Conservation (phyloP, 2,113 vertebrate species). For the Ptilorrhoa leucosticta region DNA sequence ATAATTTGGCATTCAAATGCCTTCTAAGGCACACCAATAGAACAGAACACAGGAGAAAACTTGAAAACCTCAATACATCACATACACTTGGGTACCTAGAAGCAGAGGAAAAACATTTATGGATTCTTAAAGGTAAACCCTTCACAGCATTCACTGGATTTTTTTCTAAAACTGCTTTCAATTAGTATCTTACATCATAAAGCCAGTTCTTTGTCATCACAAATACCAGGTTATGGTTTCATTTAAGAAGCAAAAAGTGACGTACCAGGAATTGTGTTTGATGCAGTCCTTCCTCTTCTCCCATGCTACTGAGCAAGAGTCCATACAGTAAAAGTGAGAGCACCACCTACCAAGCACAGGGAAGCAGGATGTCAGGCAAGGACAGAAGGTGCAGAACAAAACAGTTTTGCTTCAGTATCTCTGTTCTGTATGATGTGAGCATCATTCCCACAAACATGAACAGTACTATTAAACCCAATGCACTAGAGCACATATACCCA, state of each 20-base stretch:
- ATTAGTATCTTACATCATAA: not conserved
- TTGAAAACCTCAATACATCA: not conserved
- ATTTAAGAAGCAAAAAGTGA: not conserved
- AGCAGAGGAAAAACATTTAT: not conserved
- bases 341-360: conserved; percentile 48
- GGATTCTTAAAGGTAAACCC: not conserved
- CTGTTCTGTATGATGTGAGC: not conserved
- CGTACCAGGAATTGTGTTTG: conserved; percentile 63
- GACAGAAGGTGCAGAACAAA: not conserved
- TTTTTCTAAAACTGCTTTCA: not conserved
- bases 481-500: not conserved
- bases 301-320: conserved; percentile 70
- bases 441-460: not conserved
- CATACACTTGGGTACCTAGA: not conserved
- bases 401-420: not conserved
- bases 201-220: not conserved
- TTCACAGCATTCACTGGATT: not conserved
- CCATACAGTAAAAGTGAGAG: conserved; percentile 63
- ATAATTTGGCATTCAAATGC: not conserved
- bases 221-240: not conserved
- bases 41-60: not conserved
- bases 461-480: not conserved
- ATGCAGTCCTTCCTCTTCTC: conserved; percentile 68
- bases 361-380: not conserved
- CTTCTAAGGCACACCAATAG: not conserved